Evolutionary conservation across 2,113 vertebrate genomes (phyloP).

Genomic region (Eleginops maclovinus): DNA sequence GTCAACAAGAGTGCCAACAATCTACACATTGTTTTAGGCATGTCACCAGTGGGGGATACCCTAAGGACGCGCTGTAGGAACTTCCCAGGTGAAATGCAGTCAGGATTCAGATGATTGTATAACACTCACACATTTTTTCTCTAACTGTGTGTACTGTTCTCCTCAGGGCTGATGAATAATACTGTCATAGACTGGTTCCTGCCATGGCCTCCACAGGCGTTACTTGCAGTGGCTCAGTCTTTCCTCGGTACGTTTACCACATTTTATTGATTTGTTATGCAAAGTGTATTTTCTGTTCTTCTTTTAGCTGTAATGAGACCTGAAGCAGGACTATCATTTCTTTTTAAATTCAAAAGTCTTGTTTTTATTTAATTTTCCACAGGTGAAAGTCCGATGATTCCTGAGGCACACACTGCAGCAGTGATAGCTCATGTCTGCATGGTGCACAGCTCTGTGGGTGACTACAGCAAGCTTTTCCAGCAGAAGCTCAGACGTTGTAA

Average conservation of each 20-base stretch:
- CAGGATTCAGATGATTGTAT: neutral
- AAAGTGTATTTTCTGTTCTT: neutral
- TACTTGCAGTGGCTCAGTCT: constrained; percentile 91
- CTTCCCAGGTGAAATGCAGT: constrained; percentile 89
- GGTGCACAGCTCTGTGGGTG: constrained; percentile 90
- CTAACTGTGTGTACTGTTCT: neutral
- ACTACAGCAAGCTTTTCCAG: constrained; percentile 90
- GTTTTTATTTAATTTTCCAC: constrained; percentile 22
- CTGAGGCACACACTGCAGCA: constrained; percentile 64
- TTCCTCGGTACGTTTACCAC: constrained; percentile 87
- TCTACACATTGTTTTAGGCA: constrained; percentile 93
- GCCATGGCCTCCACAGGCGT: constrained; percentile 93
- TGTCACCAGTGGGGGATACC: constrained; percentile 93
- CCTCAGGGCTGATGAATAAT: constrained; percentile 94
- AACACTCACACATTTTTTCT: constrained; percentile 1
- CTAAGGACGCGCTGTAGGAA: constrained; percentile 94
- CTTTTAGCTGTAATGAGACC: neutral
- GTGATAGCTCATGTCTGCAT: constrained; percentile 90
- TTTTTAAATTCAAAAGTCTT: no score
- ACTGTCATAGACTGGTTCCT: constrained; percentile 98
- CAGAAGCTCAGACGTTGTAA: constrained; percentile 93
- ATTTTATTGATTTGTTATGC: neutral
- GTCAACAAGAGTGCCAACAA: constrained; percentile 93
- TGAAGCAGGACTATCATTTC: neutral
- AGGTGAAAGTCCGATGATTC: constrained; percentile 88